Base-by-base conservation (phyloP, 1,140 invertebrate species). In the Caenorhabditis latens region DNA sequence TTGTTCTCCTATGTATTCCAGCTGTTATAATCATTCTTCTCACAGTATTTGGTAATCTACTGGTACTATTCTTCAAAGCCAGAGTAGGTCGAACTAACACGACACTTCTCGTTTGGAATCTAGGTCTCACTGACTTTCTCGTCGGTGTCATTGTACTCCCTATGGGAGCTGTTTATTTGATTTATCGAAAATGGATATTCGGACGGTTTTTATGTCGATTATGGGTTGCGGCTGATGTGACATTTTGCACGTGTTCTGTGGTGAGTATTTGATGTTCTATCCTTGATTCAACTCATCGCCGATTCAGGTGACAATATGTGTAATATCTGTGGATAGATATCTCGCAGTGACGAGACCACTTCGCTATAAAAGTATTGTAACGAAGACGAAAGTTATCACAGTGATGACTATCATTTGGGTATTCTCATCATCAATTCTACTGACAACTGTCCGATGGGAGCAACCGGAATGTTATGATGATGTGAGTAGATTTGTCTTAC, bases 321-420 rank as follows among this genome's bases (percentile, higher is more conserved):
- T 93, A 86, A 94, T 94, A 65, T 94, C 93, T 85, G 92, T 94
- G 19, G 94, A 94, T 87, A 89, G 94, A 21, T 94, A 94, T 89
- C 92, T 94, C 83, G 93, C 94, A 19, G 94, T 94, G 61, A 94
- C 94, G 2, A 89, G 93, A 43, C 94, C 94, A 32, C 93, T 94
- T 48, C 90, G 93, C 75, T 94, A 94, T 88, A 92, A 92, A 87
- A 92, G 93, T 55, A 92, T 93, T 84, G 94, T 94, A 0, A 92
- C 91, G 8, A 92, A 92, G 75, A 83, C 84, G 7, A 92, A 92
- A 88, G 92, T 92, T 16, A 89, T 92, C 40, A 42, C 79, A 19
- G 90, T 91, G 19, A 92, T 92, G 86, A 83, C 92, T 16, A 88
- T 87, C 75, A 96, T 98, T 86, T 98, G 97, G 97, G 93, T 97